Evolutionary conservation across 2,888 invertebrate genomes (phyloP), one percentile per base, ranked within the genome.

Genomic region (Actias luna): DNA sequence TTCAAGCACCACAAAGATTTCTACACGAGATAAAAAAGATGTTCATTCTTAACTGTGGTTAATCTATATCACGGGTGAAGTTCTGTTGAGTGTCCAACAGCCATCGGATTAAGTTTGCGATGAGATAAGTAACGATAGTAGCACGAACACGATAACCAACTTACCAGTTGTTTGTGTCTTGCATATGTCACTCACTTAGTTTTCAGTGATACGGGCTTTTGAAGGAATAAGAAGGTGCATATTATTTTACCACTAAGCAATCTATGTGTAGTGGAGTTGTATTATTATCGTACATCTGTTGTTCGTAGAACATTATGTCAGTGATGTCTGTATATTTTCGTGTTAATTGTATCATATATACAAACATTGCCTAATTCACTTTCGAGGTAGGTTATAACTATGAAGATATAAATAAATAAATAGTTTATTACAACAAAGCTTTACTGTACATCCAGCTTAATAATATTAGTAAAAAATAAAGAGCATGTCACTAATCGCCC

Each of bases 171-270:
- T 27, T 8, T 42, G 29, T 60, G 59, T 46, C 55, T 59, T 33
- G 64, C 14, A 60, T 42, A 31, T 57, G 52, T 39, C 60, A 62
- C 36, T 52, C 58, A 58, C 31, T 52, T 58, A 18, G 42, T 60
- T 59, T 60, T n/a, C 33, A 33, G 35, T 50, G 52, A 27, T 27
- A 52, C 12, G 27, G 52, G 29, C 5, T 29, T 29, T 16, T 16
- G 7, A 27, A 55, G 29, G 33, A 22, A 50, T 50, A 12, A 25
- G 46, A 50, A 25, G 25, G 46, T 50, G n/a, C n/a, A n/a, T n/a
- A 46, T 46, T 46, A 25, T 39, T 16, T 33, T 5, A 33, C 5
- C 18, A 18, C 18, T 42, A 18, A 42, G 18, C 16, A 1, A 42
- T 42, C 7, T 18, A 18, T 16, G 18, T 18, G 8, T 5, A 8